Base-by-base conservation (phyloP, 2,797 vertebrate species). In the Lacerta agilis region DNA sequence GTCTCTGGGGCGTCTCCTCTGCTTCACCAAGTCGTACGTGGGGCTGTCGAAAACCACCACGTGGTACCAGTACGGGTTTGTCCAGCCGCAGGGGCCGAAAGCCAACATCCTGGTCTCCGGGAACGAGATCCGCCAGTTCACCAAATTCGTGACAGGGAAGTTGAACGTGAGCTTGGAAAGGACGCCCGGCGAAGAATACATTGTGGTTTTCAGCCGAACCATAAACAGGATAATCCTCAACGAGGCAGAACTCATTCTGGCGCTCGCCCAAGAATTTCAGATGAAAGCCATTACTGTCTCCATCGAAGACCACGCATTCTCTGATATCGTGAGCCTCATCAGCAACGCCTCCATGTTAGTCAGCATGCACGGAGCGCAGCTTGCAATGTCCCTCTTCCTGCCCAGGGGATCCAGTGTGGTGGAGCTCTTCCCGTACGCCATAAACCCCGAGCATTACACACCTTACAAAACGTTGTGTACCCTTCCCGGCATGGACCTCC, bases 1-100 rank as follows among this genome's bases (percentile, higher is more conserved):
- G 96, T 97, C 97, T 85, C 97, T 99, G 88, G 99, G 99, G 82
- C 98, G 98, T 87, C 98, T 99, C 13, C 98, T 99, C 92, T 99
- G 99, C 95, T 99, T 99, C 86, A 98, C 98, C 1, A 99, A 98
- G 41, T 98, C 99, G 0, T 99, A 99, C 0, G 97, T 99, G 67
- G 99, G 99, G 10, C 95, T 99, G 87, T 99, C 98, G 92, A 99
- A 99, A 96, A 97, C 97, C 97, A 99, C 99, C 79, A 99, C 98
- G n/a, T 99, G 99, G 99, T 99, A 99, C 95, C 99, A 99, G 92
- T 99, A 99, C 0, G 99, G 99, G 25, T 99, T 99, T 90, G 98
- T 99, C 41, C 99, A 99, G 92, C 99, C 99, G 0, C 99, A 99
- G 93, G 99, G 99, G 10, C 98, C 99, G 0, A 99, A 99, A 95